A percentile compares a stretch with the other conserved stretches of the same genome.
Conservation (phyloP, 2,888 invertebrate genomes). For the Polyploca ridens region DNA sequence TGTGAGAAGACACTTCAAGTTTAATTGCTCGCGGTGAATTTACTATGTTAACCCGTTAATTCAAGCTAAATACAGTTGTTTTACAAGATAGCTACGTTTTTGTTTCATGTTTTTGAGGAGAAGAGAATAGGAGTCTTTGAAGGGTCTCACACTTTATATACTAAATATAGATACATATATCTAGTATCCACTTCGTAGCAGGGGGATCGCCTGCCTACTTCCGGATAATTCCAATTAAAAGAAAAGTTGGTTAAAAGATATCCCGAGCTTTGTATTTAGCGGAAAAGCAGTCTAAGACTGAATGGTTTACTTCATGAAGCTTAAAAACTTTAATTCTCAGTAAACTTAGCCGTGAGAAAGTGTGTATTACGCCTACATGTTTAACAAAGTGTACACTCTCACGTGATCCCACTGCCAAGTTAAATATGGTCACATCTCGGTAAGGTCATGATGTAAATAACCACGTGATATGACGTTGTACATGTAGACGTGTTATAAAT, state of each 20-base stretch:
- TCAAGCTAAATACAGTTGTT: not conserved
- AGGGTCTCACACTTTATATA: no score
- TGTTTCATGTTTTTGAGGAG: not conserved
- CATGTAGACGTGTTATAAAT: no score
- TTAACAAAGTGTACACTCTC: not conserved
- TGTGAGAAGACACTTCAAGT: slow-evolving; percentile 8
- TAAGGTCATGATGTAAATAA: not conserved
- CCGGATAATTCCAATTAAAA: no score
- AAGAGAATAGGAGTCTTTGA: no score
- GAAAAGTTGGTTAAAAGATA: no score
- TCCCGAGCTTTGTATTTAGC: no score
- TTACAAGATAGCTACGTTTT: not conserved
- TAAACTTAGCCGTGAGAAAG: slow-evolving; percentile 1
- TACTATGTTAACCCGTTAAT: not conserved
- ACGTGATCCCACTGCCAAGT: not conserved
- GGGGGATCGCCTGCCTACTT: no score
- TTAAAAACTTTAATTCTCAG: not conserved
- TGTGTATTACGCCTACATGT: not conserved
- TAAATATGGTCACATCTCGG: not conserved
- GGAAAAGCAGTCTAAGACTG: no score
- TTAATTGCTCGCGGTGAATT: slow-evolving; percentile 6
- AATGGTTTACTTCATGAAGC: not conserved
- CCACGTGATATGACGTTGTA: not conserved
- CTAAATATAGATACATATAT: no score
- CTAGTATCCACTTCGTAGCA: no score